Evolutionary conservation across 2,888 invertebrate species (phyloP).

Genomic region (Leptopilina syphax): DNA sequence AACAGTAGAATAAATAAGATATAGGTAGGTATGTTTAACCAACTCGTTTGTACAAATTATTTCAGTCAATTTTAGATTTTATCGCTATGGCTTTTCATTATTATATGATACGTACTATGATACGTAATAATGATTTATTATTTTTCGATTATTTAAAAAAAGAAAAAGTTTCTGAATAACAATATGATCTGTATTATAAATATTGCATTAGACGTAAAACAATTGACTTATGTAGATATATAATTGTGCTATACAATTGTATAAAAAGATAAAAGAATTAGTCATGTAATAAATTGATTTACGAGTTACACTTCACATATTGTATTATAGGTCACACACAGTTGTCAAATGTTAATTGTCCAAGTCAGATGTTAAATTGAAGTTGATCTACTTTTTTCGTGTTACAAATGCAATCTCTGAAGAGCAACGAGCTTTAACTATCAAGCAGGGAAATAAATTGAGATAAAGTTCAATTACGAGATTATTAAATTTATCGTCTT

Average conservation of each 20-base stretch:
- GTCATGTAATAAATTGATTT: not conserved
- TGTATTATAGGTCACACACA: constrained; percentile 10
- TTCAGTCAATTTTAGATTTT: constrained; percentile 57
- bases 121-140: no score
- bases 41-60: constrained; percentile 70
- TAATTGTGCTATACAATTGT: not conserved
- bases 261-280: not conserved
- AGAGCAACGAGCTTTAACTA: constrained; percentile 28
- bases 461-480: constrained; percentile 25
- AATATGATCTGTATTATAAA: no score
- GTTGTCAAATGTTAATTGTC: constrained; percentile 20
- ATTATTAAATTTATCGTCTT: constrained; percentile 22
- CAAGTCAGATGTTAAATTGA: constrained; percentile 30
- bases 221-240: no score
- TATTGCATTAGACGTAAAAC: no score
- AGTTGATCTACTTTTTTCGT: constrained; percentile 25
- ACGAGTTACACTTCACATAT: not conserved
- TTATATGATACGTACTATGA: no score
- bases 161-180: no score
- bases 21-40: constrained; percentile 47
- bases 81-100: no score
- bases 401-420: constrained; percentile 32
- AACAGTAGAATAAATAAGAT: constrained; percentile 3
- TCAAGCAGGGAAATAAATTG: constrained; percentile 27
- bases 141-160: no score